A percentile compares a stretch with the other conserved stretches of the same genome.
Evolutionary conservation across 2,113 vertebrate species (phyloP).

Genomic region (Vidua chalybeata): DNA sequence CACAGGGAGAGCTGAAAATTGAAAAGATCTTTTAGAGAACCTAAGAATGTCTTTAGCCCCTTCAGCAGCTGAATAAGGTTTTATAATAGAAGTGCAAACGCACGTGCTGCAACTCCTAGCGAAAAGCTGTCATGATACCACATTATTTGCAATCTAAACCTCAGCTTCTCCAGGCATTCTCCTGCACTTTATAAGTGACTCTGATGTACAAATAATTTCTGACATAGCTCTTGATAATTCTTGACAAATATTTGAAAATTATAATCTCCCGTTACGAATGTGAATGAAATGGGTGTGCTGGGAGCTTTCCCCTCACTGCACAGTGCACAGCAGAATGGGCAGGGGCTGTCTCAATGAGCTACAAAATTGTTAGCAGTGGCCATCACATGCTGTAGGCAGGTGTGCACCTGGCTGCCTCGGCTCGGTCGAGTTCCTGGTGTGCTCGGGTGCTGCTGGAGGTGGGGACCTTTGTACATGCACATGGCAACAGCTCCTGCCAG

Average conservation of each 20-base stretch:
- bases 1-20: constrained; percentile 19
- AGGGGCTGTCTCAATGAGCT: background rate
- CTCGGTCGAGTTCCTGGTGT: background rate
- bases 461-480: background rate
- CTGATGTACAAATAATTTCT: background rate
- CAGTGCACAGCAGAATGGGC: background rate
- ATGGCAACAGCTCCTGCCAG: background rate
- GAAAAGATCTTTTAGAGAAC: constrained; percentile 22
- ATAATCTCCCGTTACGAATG: accelerated
- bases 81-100: background rate
- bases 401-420: background rate
- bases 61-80: background rate
- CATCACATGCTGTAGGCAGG: background rate
- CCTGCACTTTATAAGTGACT: background rate
- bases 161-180: background rate
- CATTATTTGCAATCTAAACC: background rate
- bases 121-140: constrained; percentile 20
- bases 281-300: background rate
- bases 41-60: constrained; percentile 26
- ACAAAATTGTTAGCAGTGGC: background rate
- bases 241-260: background rate
- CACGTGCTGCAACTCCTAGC: background rate
- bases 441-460: background rate
- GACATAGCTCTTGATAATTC: background rate
- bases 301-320: background rate